phyloP scores from a whole-genome alignment of 2,888 invertebrate genomes.

The Achlya flavicornis region DNA sequence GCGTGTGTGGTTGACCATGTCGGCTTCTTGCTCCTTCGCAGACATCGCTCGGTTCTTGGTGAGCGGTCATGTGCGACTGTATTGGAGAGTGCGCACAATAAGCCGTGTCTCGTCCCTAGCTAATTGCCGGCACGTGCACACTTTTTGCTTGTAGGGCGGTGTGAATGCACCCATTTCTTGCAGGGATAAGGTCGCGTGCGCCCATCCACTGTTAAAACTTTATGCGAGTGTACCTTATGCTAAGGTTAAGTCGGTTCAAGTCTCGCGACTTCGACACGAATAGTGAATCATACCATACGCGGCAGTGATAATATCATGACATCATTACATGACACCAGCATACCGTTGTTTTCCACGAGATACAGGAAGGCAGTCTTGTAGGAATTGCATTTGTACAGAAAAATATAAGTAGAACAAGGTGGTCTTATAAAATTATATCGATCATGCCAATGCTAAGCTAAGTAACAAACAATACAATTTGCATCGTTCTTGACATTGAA shows the following conservation, averaged over 20 bases:
- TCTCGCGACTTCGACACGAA: slow-evolving; percentile 48
- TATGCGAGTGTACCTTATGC: slow-evolving; percentile 69
- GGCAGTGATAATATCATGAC: slow-evolving; percentile 66
- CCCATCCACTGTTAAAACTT: slow-evolving; percentile 55
- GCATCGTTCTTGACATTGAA: slow-evolving; percentile 49
- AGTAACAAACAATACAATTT: slow-evolving; percentile 35
- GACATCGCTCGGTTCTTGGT: slow-evolving; percentile 58
- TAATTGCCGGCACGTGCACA: slow-evolving; percentile 79
- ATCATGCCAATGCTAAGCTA: neutral
- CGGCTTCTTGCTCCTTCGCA: slow-evolving; percentile 61
- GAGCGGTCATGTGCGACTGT: slow-evolving; percentile 66
- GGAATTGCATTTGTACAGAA: no score
- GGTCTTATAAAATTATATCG: neutral
- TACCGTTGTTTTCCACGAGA: slow-evolving; percentile 54
- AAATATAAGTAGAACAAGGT: no score
- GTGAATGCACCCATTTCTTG: slow-evolving; percentile 64
- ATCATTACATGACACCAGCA: slow-evolving; percentile 56
- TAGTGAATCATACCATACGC: slow-evolving; percentile 66
- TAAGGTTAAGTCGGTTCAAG: slow-evolving; percentile 72
- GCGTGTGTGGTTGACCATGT: slow-evolving; percentile 67
- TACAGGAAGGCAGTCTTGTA: slow-evolving; percentile 17
- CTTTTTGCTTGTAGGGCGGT: slow-evolving; percentile 60
- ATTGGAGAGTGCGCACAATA: slow-evolving; percentile 53
- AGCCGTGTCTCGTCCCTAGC: slow-evolving; percentile 57
- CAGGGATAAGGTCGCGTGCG: slow-evolving; percentile 63